Evolutionary conservation across 2,797 vertebrate genomes (phyloP).

Genomic region (Pipistrellus kuhlii): DNA sequence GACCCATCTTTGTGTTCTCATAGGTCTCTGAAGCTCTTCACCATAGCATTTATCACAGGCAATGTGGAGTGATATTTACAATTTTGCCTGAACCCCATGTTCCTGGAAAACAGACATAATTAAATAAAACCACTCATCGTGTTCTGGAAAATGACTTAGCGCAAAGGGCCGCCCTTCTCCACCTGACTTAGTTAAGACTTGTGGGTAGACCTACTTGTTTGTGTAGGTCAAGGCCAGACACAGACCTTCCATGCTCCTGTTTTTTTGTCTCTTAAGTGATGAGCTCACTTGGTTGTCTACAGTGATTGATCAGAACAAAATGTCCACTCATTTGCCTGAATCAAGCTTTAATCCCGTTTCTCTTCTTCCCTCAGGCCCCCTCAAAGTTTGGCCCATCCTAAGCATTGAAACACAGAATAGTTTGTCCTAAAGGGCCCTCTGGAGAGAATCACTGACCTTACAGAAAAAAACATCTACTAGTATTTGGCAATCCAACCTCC

Average conservation of each 20-base stretch:
- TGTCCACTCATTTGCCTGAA: not conserved
- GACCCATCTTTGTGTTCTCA: not conserved
- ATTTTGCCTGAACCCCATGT: not conserved
- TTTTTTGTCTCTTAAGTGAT: not conserved
- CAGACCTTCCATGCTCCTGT: not conserved
- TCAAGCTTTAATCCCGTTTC: not conserved
- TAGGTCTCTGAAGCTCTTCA: not conserved
- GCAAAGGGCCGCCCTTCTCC: not conserved
- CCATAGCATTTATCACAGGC: not conserved
- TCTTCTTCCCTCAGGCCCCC: not conserved
- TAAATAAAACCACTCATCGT: not conserved
- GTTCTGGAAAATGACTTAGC: not conserved
- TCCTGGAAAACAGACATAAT: not conserved
- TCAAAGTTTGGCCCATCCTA: not conserved
- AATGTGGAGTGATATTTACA: not conserved
- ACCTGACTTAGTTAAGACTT: not conserved
- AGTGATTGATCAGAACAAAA: not conserved
- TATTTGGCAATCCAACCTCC: not conserved
- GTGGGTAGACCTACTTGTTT: accelerated
- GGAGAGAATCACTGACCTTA: not conserved
- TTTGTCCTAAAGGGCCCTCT: not conserved
- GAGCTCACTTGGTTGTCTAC: not conserved
- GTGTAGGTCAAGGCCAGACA: not conserved
- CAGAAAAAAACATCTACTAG: not conserved
- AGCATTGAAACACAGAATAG: not conserved